Conservation (phyloP, 2,113 vertebrate species). For the Siniperca knerii region DNA sequence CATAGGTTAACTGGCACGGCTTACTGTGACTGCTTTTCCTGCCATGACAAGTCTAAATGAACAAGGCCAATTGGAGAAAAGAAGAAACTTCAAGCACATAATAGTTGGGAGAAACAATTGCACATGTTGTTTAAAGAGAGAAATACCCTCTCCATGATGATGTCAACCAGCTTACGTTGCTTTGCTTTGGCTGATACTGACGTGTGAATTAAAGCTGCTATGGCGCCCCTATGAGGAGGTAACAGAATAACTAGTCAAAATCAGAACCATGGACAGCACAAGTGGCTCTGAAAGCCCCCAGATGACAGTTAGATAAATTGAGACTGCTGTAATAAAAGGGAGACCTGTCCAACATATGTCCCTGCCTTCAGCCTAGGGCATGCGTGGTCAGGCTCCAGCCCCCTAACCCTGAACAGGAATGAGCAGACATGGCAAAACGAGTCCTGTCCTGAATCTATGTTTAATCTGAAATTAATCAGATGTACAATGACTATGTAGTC, state of each 20-base stretch:
- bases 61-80: background rate
- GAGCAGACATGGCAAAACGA: background rate
- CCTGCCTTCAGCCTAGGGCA: background rate
- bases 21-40: background rate
- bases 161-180: background rate
- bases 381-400: background rate
- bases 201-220: background rate
- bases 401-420: background rate
- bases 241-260: background rate
- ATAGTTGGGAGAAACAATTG: background rate
- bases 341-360: background rate
- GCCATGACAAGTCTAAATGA: background rate
- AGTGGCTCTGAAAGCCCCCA: background rate
- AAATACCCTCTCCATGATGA: background rate
- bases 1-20: background rate
- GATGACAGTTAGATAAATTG: no score
- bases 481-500: background rate
- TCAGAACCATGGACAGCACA: slow-evolving; percentile 11
- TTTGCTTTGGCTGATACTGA: background rate
- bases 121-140: background rate
- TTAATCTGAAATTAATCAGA: no score
- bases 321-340: background rate
- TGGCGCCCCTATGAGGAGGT: background rate
- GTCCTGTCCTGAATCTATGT: no score
- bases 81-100: background rate